Conservation (phyloP, 2,888 invertebrate genomes). For the Eilema griseolum region DNA sequence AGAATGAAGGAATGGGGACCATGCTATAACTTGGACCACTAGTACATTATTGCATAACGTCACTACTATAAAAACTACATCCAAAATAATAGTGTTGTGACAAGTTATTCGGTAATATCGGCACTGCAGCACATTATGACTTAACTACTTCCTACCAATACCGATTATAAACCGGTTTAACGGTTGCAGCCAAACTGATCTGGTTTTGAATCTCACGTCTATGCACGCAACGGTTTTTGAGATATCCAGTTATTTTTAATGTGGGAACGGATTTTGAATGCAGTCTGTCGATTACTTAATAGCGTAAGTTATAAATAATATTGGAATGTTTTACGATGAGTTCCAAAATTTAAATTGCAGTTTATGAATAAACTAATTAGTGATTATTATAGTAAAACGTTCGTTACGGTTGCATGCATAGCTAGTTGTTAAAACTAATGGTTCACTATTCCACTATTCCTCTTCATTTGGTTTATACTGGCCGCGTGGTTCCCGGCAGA, state of each 20-base stretch:
- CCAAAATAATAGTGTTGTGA: constrained; percentile 5
- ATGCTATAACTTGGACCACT: too few relatives aligned
- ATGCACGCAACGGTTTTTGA: constrained; percentile 48
- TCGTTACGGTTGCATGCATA: too few relatives aligned
- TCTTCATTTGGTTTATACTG: too few relatives aligned
- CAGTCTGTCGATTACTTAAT: constrained; percentile 11
- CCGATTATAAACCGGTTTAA: constrained; percentile 42
- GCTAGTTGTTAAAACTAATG: too few relatives aligned
- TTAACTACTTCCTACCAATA: constrained; percentile 42
- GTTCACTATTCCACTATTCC: too few relatives aligned
- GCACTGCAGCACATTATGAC: constrained; percentile 26
- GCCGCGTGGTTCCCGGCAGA: too few relatives aligned
- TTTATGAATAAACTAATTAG: background rate
- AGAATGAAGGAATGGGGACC: too few relatives aligned
- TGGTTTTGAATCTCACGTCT: constrained; percentile 36
- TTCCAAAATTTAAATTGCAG: background rate
- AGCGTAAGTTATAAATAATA: background rate
- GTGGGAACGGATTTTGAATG: constrained; percentile 15
- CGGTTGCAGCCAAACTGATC: constrained; percentile 39
- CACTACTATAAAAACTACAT: background rate
- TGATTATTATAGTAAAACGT: background rate
- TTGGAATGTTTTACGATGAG: background rate
- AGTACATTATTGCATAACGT: too few relatives aligned
- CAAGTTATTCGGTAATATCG: constrained; percentile 17
- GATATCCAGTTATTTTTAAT: constrained; percentile 38